Conservation (phyloP, 2,113 vertebrate genomes). For the Hiodon tergisus region DNA sequence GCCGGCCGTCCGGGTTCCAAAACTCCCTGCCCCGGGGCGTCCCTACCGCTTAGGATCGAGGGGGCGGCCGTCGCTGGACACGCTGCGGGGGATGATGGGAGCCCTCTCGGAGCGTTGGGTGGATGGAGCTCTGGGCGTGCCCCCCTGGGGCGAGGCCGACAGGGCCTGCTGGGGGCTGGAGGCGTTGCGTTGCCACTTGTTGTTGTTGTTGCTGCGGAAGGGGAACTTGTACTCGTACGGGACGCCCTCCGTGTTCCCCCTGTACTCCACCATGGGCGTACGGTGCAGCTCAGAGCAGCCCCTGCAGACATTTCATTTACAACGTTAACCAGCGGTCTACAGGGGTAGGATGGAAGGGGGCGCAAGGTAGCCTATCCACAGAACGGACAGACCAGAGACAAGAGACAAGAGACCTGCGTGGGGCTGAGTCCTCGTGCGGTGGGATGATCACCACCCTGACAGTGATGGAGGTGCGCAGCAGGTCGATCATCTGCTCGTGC, state of each 20-base stretch:
- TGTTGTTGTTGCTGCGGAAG: conserved; percentile 91
- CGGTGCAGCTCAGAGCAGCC: conserved; percentile 92
- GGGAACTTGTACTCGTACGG: conserved; percentile 95
- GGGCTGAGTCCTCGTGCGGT: too few relatives aligned
- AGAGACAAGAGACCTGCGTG: too few relatives aligned
- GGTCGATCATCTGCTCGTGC: conserved; percentile 95
- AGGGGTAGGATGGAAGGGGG: too few relatives aligned
- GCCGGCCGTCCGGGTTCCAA: conserved; percentile 16
- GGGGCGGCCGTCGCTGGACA: conserved; percentile 91
- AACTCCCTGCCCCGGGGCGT: neutral
- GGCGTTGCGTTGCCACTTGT: conserved; percentile 93
- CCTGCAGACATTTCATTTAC: conserved; percentile 49
- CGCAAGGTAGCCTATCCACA: too few relatives aligned
- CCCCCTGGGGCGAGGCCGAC: conserved; percentile 71
- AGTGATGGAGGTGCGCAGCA: conserved; percentile 58
- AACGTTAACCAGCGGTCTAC: neutral
- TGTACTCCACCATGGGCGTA: conserved; percentile 88
- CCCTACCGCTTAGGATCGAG: conserved; percentile 80
- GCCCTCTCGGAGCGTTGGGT: conserved; percentile 77
- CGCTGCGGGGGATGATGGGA: conserved; percentile 86
- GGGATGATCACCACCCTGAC: too few relatives aligned
- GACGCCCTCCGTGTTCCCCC: conserved; percentile 79
- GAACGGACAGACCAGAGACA: too few relatives aligned
- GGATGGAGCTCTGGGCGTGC: conserved; percentile 68
- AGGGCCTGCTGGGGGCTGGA: conserved; percentile 80